These are phyloP conservation scores for Lipotes vexillifer DNA, from an alignment of 2,113 vertebrate genomes.

Conservation along the genomic window DNA sequence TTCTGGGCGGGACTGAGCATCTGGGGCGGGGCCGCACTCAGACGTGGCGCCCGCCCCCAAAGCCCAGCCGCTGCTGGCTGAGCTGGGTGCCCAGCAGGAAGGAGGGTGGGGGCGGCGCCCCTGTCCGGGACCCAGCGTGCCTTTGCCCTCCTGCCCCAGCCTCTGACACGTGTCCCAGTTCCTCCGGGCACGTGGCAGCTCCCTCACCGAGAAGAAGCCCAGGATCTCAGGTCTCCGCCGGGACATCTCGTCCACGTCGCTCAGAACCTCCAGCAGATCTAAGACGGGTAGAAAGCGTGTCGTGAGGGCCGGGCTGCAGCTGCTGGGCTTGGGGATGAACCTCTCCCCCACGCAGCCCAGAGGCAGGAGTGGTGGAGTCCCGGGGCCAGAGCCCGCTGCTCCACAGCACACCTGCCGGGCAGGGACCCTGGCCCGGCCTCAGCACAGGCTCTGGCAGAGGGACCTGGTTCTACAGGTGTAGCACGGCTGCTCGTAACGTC, in stretches of 20 bases:
- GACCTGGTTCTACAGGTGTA: rapidly evolving
- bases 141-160: background rate
- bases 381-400: rapidly evolving
- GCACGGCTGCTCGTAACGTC: rapidly evolving
- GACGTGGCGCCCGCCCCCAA: rapidly evolving
- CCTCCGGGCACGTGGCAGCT: rapidly evolving
- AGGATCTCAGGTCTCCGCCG: slow-evolving; percentile 95
- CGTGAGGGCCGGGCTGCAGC: background rate
- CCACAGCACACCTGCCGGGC: rapidly evolving
- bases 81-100: background rate
- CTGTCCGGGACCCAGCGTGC: rapidly evolving
- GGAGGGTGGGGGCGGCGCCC: rapidly evolving
- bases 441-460: rapidly evolving
- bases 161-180: background rate
- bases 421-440: background rate
- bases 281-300: background rate
- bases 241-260: slow-evolving; percentile 97
- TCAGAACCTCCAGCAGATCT: slow-evolving; percentile 96
- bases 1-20: rapidly evolving
- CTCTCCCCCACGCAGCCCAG: background rate
- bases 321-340: too few relatives aligned
- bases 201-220: slow-evolving; percentile 93
- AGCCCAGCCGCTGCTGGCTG: background rate
- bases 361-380: background rate
- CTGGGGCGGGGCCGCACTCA: background rate